Evolutionary conservation across 2,888 invertebrate species (phyloP).

Genomic region (Agriopis aurantiaria): DNA sequence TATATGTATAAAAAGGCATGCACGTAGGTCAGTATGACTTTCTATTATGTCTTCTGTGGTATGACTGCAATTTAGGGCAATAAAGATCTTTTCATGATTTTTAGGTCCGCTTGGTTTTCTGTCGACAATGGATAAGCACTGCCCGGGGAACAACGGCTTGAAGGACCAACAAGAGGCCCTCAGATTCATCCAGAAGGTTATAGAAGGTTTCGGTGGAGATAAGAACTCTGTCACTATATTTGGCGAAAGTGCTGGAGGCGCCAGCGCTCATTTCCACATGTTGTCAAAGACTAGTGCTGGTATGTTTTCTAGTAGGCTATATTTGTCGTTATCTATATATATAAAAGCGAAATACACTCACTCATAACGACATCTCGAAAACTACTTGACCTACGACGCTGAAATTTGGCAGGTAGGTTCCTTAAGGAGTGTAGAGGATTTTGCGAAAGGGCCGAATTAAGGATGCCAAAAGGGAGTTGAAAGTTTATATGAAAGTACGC

Average conservation of each 20-base stretch:
- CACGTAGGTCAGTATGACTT: not conserved
- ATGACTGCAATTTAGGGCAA: not conserved
- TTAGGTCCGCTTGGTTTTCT: constrained; percentile 88
- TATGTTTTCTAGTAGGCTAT: constrained; percentile 49
- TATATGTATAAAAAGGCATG: not conserved
- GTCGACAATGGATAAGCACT: constrained; percentile 88
- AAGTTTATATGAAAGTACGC: too few species aligned
- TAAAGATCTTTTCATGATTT: constrained; percentile 6
- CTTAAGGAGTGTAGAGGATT: too few species aligned
- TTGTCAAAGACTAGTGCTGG: constrained; percentile 86
- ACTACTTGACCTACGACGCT: too few species aligned
- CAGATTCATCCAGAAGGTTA: constrained; percentile 87
- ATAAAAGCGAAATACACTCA: too few species aligned
- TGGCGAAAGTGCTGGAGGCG: constrained; percentile 90
- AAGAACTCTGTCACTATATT: constrained; percentile 88
- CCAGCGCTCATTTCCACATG: constrained; percentile 90
- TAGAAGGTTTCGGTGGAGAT: constrained; percentile 88
- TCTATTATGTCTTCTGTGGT: too few species aligned
- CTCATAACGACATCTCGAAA: too few species aligned
- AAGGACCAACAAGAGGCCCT: constrained; percentile 89
- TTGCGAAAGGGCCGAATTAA: too few species aligned
- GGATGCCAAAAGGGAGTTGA: too few species aligned
- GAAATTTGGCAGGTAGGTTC: too few species aligned
- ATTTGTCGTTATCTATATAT: too few species aligned
- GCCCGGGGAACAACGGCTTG: constrained; percentile 89